Evolutionary conservation across 64 coral and sea anemone genomes (phyloP).

Genomic region (Orbicella faveolata): DNA sequence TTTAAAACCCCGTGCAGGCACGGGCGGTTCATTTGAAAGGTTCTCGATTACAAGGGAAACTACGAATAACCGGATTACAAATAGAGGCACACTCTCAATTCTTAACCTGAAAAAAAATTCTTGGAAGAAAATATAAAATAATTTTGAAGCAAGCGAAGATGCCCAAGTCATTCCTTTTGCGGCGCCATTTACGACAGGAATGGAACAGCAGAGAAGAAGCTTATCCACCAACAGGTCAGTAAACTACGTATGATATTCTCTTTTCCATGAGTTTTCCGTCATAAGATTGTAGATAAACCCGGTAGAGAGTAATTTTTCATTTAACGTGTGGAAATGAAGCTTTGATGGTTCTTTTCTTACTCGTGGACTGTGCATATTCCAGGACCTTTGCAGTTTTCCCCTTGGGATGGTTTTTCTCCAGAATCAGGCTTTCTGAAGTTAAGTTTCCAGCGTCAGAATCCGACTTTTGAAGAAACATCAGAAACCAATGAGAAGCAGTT

Average conservation of each 20-base stretch:
- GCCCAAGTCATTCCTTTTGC: constrained; percentile 40
- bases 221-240: constrained; percentile 5
- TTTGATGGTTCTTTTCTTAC: not conserved
- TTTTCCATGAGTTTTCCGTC: not conserved
- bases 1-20: not conserved
- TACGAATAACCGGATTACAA: not conserved
- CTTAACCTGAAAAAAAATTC: not conserved
- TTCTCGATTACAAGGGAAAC: not conserved
- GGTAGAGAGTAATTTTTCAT: too few relatives aligned
- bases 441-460: not conserved
- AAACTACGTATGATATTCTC: not conserved
- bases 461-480: not conserved
- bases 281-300: too few relatives aligned
- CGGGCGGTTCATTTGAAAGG: constrained; percentile 23
- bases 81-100: not conserved
- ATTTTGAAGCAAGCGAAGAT: not conserved
- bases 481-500: not conserved
- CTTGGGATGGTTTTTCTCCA: not conserved
- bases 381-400: constrained; percentile 9
- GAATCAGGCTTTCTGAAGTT: not conserved
- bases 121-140: not conserved
- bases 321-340: not conserved
- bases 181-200: constrained; percentile 29
- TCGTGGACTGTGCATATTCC: constrained; percentile 11
- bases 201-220: constrained; percentile 18